Evolutionary conservation across 2,888 invertebrate genomes (phyloP), one percentile per base, ranked within the genome.

Genomic region (Lasioglossum vierecki): DNA sequence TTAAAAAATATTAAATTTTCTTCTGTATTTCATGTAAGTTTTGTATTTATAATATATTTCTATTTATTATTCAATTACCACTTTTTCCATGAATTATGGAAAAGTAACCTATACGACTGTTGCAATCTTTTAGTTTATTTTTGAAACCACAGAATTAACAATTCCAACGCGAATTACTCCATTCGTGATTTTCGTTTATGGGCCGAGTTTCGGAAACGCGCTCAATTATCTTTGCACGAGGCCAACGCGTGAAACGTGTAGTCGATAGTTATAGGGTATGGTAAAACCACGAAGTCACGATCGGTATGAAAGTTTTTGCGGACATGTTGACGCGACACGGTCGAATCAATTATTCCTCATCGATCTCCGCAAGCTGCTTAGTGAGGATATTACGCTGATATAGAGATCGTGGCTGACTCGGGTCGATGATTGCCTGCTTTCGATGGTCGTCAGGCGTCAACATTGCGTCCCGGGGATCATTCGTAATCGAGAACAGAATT

Each of bases 401-500:
- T 86, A 91, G 89, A 91, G 87, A 89, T 89, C 86, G 84, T 76
- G 72, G 79, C 72, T 41, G 83, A 83, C n/a, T 63, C 63, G 63
- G 70, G 78, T 83, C 83, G 86, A 87, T 83, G 90, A 90, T 90
- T 86, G 86, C 80, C 77, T 85, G 79, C 85, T 79, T 83, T 89
- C 84, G 85, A 87, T 80, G 87, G 81, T 85, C 87, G 87, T 89
- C 87, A 88, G 86, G 78, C 89, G 88, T 89, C 91, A 77, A 88
- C 87, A 85, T 79, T 73, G 85, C 77, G 76, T 86, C 85, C 72
- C 80, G 80, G 74, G 80, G 87, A 88, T 91, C 91, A 87, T 91
- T 89, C 88, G 90, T 90, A 90, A 90, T 91, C 86, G 91, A 87
- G 91, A 88, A 88, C 84, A 77, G 86, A 89, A 90, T 90, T 88